Base-by-base conservation (phyloP, 1,140 invertebrate species). In the Drosophila lini region DNA sequence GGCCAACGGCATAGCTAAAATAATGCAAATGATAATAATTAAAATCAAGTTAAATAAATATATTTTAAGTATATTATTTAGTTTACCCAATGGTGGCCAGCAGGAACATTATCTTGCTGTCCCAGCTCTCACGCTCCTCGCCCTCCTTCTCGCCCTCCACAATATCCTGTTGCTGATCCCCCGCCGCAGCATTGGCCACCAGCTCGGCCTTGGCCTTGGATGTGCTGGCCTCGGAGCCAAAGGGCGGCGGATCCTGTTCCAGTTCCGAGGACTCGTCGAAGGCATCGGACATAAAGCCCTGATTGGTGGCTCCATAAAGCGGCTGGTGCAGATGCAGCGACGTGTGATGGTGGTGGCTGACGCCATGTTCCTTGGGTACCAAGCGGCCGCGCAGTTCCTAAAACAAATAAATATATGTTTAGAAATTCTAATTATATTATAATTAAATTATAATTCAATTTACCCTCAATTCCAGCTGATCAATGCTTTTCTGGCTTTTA, bases 101-200 rank as follows among this genome's bases (percentile, higher is more conserved):
- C 5, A 98, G 93, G 90, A 98, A 98, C 34, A 97, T 98, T 34
- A 98, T 93, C 91, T 98, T 98, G 92, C 96, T 97, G 91, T 98
- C 97, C 97, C 97, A 98, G 56, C 96, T 97, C 93, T 98, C 97
- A 38, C 97, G 93, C 73, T 98, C 97, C 42, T 96, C 96, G 76
- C 95, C 96, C 2, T 94, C 96, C 25, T 95, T 95, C 92, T 96
- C 96, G 5, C 95, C 95, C 78, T 95, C 95, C 73, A 95, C 95
- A 64, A 96, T 94, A 58, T 94, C 95, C 38, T 93, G 94, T 81
- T 32, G 95, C 94, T 93, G 96, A 95, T 6, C 95, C 94, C 79
- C 94, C 94, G 78, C 95, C 94, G 31, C 95, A 79, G 31, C 95
- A 79, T 73, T 94, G 80, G 93, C 94, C 81, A 91, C 93, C 92